phyloP scores from a whole-genome alignment of 2,888 invertebrate species.

The Epirrita christyi region DNA sequence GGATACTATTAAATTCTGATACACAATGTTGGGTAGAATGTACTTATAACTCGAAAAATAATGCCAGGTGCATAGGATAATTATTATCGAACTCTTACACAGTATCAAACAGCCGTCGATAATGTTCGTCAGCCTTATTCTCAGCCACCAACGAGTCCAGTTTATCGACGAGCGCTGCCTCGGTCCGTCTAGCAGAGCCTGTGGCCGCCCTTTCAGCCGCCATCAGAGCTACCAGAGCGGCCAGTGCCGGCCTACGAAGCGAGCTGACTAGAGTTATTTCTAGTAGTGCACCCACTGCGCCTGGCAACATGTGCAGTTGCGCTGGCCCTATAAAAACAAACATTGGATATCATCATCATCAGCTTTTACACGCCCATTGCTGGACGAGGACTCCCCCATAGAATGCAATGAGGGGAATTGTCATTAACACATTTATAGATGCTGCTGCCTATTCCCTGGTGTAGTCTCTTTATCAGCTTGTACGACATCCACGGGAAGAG shows the following conservation, averaged over 20 bases:
- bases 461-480: too few species aligned
- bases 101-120: constrained; percentile 95
- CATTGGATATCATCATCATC: too few species aligned
- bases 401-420: too few species aligned
- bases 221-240: constrained; percentile 98
- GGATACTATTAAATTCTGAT: too few species aligned
- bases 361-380: too few species aligned
- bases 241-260: constrained; percentile 94
- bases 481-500: too few species aligned
- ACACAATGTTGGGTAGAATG: too few species aligned
- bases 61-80: too few species aligned
- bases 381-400: too few species aligned
- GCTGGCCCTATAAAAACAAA: constrained; percentile 87
- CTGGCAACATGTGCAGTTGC: constrained; percentile 95
- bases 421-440: too few species aligned
- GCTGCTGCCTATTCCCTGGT: too few species aligned
- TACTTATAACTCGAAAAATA: too few species aligned
- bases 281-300: constrained; percentile 96
- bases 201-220: constrained; percentile 93
- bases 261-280: constrained; percentile 97
- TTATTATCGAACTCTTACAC: constrained; percentile 98
- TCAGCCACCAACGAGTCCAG: constrained; percentile 96
- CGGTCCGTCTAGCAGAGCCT: constrained; percentile 95
- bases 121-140: constrained; percentile 97
- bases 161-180: constrained; percentile 97